Percentiles rank a stretch among this genome's conserved stretches.
These are phyloP conservation scores for Orthosia gothica DNA, from an alignment of 2,888 invertebrate genomes.

Conservation along the genomic window DNA sequence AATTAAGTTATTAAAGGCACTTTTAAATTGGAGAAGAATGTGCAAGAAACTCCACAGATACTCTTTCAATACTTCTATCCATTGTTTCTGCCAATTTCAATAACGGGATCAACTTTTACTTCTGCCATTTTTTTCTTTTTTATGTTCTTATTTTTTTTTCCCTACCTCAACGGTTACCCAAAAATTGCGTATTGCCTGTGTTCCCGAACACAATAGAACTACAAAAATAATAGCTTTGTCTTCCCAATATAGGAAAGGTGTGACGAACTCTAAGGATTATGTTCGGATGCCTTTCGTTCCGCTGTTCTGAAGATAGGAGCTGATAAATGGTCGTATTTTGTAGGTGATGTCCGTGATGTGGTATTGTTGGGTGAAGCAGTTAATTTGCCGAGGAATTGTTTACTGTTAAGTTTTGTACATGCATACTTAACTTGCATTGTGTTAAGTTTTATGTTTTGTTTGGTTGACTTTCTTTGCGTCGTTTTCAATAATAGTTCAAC, in stretches of 20 bases:
- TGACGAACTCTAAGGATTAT: slow-evolving; percentile 50
- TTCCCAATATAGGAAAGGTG: slow-evolving; percentile 43
- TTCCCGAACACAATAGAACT: slow-evolving; percentile 30
- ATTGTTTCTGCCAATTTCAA: slow-evolving; percentile 5
- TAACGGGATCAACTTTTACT: background rate
- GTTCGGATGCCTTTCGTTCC: slow-evolving; percentile 43
- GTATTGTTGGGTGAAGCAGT: slow-evolving; percentile 43
- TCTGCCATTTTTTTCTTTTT: slow-evolving; percentile 4
- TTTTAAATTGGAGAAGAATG: no score
- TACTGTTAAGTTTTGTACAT: no score
- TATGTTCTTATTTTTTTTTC: background rate
- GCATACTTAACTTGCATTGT: no score
- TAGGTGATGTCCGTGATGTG: slow-evolving; percentile 45
- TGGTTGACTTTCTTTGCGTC: no score
- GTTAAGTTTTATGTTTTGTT: no score
- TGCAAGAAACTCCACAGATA: no score
- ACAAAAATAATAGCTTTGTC: slow-evolving; percentile 37
- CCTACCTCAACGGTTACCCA: slow-evolving; percentile 24
- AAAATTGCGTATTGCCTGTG: slow-evolving; percentile 43
- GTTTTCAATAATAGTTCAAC: no score
- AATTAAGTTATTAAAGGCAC: no score
- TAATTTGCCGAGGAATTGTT: slow-evolving; percentile 24
- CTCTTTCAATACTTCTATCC: background rate
- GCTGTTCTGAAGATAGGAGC: slow-evolving; percentile 41
- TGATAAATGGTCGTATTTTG: slow-evolving; percentile 49